Percentiles rank a stretch among this genome's conserved stretches.
Conservation (phyloP, 2,797 vertebrate species). For the Sebastes minor region DNA sequence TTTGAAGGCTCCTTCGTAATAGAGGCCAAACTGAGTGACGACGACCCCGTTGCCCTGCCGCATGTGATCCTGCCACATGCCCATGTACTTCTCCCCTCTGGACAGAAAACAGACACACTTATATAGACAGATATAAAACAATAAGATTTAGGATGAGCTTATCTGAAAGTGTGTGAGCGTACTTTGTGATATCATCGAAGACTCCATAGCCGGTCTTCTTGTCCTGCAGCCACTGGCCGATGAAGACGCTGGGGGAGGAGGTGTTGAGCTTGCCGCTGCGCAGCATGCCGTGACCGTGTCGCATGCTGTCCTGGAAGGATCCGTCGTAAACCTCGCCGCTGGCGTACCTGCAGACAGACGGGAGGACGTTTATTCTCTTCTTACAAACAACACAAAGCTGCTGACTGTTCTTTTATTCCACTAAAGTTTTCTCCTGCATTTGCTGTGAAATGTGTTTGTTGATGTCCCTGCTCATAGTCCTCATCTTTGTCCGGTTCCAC, state of each 20-base stretch:
- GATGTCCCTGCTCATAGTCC: neutral
- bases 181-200: slow-evolving; percentile 98
- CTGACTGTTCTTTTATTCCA: neutral
- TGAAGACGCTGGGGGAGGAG: slow-evolving; percentile 96
- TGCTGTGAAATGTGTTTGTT: neutral
- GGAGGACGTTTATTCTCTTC: neutral
- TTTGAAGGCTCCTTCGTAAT: slow-evolving; percentile 95
- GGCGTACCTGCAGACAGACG: slow-evolving; percentile 83
- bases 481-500: neutral
- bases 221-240: slow-evolving; percentile 95
- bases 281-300: slow-evolving; percentile 94
- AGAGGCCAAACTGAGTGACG: slow-evolving; percentile 97
- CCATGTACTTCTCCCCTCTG: slow-evolving; percentile 99
- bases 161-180: slow-evolving; percentile 6
- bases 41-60: slow-evolving; percentile 94
- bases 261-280: slow-evolving; percentile 95
- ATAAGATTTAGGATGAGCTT: neutral
- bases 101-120: neutral
- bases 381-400: neutral
- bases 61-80: slow-evolving; percentile 94
- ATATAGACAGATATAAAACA: neutral
- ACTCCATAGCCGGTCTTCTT: slow-evolving; percentile 97
- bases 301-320: slow-evolving; percentile 93
- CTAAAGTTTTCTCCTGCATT: neutral
- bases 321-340: slow-evolving; percentile 97